Percentiles rank a stretch among this genome's conserved stretches.
Evolutionary conservation across 2,888 invertebrate species (phyloP).

Genomic region (Leuctra nigra): DNA sequence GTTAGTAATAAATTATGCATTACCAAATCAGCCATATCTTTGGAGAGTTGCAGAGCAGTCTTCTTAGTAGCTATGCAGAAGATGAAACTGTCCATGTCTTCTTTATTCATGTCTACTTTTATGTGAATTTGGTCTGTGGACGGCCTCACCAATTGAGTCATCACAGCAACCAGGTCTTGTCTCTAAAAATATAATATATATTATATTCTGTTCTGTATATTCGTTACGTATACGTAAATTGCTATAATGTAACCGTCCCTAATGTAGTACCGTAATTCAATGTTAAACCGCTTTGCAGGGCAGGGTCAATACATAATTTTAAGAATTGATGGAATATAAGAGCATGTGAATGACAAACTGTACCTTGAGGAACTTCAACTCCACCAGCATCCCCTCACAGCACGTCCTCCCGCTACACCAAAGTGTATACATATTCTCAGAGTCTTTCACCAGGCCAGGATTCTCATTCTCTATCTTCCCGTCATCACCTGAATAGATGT

Average conservation of each 20-base stretch:
- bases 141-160: slow-evolving; percentile 78
- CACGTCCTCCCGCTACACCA: slow-evolving; percentile 95
- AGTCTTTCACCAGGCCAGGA: slow-evolving; percentile 79
- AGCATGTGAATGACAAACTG: no score
- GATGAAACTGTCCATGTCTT: slow-evolving; percentile 91
- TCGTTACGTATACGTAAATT: no score
- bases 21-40: slow-evolving; percentile 91
- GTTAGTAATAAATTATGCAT: no score
- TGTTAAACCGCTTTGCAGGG: neutral
- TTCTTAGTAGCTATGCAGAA: slow-evolving; percentile 88
- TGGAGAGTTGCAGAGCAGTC: slow-evolving; percentile 71
- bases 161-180: slow-evolving; percentile 87
- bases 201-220: slow-evolving; percentile 1
- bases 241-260: no score
- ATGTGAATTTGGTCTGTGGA: slow-evolving; percentile 80
- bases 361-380: slow-evolving; percentile 86
- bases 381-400: slow-evolving; percentile 95
- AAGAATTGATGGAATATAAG: no score
- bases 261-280: no score
- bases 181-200: no score
- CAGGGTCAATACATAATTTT: no score
- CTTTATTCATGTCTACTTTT: slow-evolving; percentile 78
- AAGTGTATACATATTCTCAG: slow-evolving; percentile 87
- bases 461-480: slow-evolving; percentile 59
- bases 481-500: slow-evolving; percentile 67